Conservation (phyloP, 2,113 vertebrate species). For the Apodemus sylvaticus region DNA sequence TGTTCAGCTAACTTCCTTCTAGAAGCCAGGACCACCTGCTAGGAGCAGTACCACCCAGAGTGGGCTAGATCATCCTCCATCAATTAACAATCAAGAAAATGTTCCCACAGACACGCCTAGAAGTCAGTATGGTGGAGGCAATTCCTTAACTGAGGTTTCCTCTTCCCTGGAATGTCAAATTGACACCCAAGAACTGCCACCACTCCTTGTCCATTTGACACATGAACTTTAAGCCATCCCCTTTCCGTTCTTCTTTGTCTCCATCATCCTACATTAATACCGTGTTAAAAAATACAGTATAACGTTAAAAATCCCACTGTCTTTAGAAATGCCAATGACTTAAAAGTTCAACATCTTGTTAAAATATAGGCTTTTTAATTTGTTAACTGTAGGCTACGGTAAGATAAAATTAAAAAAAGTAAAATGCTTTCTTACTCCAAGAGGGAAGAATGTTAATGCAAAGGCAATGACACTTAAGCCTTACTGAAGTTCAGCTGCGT, state of each 20-base stretch:
- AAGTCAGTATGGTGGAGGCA: background rate
- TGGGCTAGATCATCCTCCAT: background rate
- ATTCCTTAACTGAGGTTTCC: background rate
- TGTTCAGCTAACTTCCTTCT: background rate
- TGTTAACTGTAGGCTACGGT: background rate
- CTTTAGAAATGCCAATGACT: background rate
- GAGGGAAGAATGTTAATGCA: background rate
- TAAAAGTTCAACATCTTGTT: background rate
- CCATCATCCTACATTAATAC: background rate
- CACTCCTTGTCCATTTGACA: background rate
- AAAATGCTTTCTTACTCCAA: background rate
- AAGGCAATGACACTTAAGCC: background rate
- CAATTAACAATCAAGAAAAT: background rate
- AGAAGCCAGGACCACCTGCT: background rate
- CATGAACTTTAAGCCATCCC: background rate
- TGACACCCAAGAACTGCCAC: background rate
- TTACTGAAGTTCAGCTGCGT: background rate
- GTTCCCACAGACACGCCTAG: background rate
- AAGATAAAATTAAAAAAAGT: background rate
- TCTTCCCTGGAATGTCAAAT: background rate
- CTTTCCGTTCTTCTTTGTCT: background rate
- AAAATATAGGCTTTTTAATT: background rate
- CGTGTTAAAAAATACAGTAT: background rate
- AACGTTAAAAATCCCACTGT: background rate
- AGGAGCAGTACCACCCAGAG: background rate